Evolutionary conservation across 1,140 invertebrate species (phyloP).

Genomic region (Aradophagus sp.): DNA sequence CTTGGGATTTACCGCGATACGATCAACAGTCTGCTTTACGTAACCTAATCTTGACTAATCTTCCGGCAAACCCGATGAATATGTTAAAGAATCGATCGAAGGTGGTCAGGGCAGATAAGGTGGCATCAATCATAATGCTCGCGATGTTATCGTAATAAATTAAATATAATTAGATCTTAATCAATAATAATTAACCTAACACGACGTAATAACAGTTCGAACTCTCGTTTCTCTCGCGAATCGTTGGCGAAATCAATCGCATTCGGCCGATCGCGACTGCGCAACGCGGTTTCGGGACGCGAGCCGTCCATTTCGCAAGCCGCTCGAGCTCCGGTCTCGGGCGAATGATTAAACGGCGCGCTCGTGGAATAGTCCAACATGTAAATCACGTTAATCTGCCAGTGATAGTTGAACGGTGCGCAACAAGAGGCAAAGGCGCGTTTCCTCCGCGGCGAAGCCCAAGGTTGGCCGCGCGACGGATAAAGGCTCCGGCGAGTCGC

Average conservation of each 20-base stretch:
- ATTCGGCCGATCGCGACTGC: no score
- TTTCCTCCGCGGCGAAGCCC: constrained; percentile 36
- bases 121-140: constrained; percentile 19
- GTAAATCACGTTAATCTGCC: constrained; percentile 58
- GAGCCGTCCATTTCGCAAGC: no score
- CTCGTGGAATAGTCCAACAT: constrained; percentile 34
- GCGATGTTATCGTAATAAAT: constrained; percentile 13
- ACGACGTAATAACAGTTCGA: no score
- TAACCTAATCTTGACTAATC: constrained; percentile 31
- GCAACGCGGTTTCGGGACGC: no score
- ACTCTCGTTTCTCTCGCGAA: no score
- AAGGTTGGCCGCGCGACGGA: constrained; percentile 44
- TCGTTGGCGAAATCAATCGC: no score
- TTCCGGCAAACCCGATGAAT: constrained; percentile 24
- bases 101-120: constrained; percentile 9
- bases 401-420: constrained; percentile 47
- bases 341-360: constrained; percentile 34
- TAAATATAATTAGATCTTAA: constrained; percentile 18
- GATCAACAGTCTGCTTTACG: constrained; percentile 13
- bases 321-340: no score
- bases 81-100: constrained; percentile 11
- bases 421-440: constrained; percentile 37
- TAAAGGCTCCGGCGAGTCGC: constrained; percentile 54
- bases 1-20: constrained; percentile 11
- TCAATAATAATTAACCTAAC: constrained; percentile 9